Conservation (phyloP, 2,113 vertebrate genomes). For the Cnemophilus loriae region DNA sequence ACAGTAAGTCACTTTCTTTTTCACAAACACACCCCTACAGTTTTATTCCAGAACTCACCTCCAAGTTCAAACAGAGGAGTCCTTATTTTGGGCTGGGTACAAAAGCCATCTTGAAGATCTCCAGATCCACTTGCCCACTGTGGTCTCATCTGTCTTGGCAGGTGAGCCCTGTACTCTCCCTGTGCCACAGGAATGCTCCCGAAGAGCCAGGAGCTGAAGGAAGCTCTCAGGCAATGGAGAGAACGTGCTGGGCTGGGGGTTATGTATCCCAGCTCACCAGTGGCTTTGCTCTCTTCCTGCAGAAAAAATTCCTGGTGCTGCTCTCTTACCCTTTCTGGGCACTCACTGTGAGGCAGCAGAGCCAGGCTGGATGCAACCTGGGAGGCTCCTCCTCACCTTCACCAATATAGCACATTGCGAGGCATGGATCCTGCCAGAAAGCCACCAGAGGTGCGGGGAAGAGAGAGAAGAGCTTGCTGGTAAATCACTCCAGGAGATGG, state of each 20-base stretch:
- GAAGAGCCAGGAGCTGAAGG: not conserved
- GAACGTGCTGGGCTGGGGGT: not conserved
- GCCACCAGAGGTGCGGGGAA: not conserved
- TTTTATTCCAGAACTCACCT: not conserved
- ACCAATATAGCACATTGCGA: accelerated
- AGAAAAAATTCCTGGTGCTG: not conserved
- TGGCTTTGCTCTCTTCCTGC: not conserved
- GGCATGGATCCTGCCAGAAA: not conserved
- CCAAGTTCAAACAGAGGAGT: not conserved
- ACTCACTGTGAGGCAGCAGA: accelerated
- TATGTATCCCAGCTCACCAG: not conserved
- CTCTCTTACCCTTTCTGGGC: not conserved
- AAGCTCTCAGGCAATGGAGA: not conserved
- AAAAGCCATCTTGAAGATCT: not conserved
- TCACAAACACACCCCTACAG: not conserved
- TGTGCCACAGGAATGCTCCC: accelerated
- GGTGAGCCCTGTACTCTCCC: not conserved
- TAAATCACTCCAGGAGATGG: not conserved
- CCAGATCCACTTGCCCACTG: accelerated
- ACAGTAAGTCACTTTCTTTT: not conserved
- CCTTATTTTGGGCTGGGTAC: not conserved
- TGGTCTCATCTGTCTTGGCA: accelerated
- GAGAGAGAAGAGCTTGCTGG: not conserved
- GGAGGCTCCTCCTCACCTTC: not conserved
- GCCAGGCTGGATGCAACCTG: not conserved